Base-by-base conservation (phyloP, 2,113 vertebrate genomes). In the Protomyctophum bolini region DNA sequence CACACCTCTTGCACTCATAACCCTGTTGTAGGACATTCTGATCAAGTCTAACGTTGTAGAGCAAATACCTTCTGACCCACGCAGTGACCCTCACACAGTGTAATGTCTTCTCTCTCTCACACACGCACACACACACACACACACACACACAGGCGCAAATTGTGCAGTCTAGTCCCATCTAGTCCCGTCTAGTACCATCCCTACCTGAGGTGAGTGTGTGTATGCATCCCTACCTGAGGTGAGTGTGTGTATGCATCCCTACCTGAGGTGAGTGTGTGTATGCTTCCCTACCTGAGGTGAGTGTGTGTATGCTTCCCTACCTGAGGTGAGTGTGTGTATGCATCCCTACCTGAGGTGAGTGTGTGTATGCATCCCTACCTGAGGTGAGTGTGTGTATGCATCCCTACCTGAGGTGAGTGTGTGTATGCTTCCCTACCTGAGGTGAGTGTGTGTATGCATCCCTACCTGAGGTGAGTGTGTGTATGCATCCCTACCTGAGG, bases 51-150 rank as follows among this genome's bases (percentile, higher is more conserved):
- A 72, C 69, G 3, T 62, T 73, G 84, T 80, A 21, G 62, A 78
- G 68, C 76, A 77, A 83, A 83, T 48, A 80, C 74, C 76, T 62
- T n/a, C 54, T 75, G 85, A 84, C 81, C 82, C 69, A 70, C 2
- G 76, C 80, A 55, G 58, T 86, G 86, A 87, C 76, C 86, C 83
- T 77, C 52, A 76, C 68, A 61, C 70, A 51, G 62, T 28, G 21
- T 66, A 66, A 76, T 60, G 76, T 58, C 76, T 74, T 78, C n/a
- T 60, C 4, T 62, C 47, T 56, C 49, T 56, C 47, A 3, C 64
- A 21, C 9, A 15, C n/a, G 8, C 50, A 9, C 41, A 6, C 63
- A 4, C 49, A 45, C 52, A 28, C 29, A n/a, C 54, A 41, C 67
- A 60, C 58, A 47, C 62, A 29, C 71, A 63, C 49, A 65, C 65